Base-by-base conservation (phyloP, 2,888 invertebrate genomes). In the Epiblema foenella region DNA sequence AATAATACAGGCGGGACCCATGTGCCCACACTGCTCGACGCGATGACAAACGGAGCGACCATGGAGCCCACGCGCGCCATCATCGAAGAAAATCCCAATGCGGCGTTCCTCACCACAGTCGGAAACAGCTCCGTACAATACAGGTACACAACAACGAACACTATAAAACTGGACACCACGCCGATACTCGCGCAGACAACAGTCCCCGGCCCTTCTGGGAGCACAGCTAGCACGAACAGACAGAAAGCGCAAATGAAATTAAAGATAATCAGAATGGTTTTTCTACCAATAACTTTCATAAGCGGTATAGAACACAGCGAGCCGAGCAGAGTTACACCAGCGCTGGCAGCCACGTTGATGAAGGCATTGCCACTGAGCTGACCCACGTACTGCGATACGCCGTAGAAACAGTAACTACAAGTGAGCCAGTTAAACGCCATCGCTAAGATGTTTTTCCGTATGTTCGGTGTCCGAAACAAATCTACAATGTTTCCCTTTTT, bases 51-150 rank as follows among this genome's bases (percentile, higher is more conserved):
- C 0, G 98, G 98, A 0, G 98, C 97, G 11, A 96, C 77, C 94
- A 98, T 97, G 0, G 98, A 97, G 0, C 98, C 98, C 29, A 98
- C 91, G 75, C 98, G 94, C 0, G 98, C 98, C 81, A 96, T 95
- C 95, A 97, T 97, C 0, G 98, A 98, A n/a, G 97, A 96, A n/a
- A 96, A 94, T 0, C 98, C 98, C 68, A 98, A 94, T 0, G 97
- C 98, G 60, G 96, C 96, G 79, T 98, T 98, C 42, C 98, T 93
- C 1, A 98, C 96, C 2, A 98, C 96, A 0, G 98, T 98, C 0
- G 98, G 98, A 80, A 98, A 98, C 63, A 98, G 84, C 88, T 98
- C 98, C 0, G 97, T 96, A 49, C 97, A 96, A 87, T 97, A 98
- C 52, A 98, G 94, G 86, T 98, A 98, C 12, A 96, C 96, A 24